Evolutionary conservation across 2,797 vertebrate genomes (phyloP), one percentile per base, ranked within the genome.

Genomic region (Gadopsis marmoratus): DNA sequence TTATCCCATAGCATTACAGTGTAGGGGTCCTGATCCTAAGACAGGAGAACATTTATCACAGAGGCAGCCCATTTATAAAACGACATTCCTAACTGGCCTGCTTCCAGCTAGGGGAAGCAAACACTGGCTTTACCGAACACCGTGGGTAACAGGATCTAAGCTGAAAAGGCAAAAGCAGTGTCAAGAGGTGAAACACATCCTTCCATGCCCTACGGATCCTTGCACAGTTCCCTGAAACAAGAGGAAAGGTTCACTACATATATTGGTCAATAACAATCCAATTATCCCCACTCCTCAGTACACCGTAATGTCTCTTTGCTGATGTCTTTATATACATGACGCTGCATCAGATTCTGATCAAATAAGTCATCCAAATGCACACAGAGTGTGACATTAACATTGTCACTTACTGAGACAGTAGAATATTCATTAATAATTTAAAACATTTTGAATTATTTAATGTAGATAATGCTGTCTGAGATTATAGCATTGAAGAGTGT

Each of bases 371-470:
- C 82, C 64, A 86, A 77, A 86, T 80, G 76, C 76, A 90, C 64
- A 65, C 58, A 79, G 78, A 67, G 71, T 55, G 71, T 92, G 92
- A 91, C 91, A 94, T 95, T 94, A 91, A 93, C 87, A 89, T 86
- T 90, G 86, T 89, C 87, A 93, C 91, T 93, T 92, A 89, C 77
- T 65, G 76, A 91, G 86, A 87, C 74, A 74, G 69, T 55, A 74
- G 76, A 86, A 86, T 83, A 90, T 90, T 85, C 84, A 92, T 94
- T 92, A 93, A 93, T 91, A 86, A 94, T 92, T 91, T 63, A 88
- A 85, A 86, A 78, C 55, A 51, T 71, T 71, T 68, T 95, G 81
- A 89, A 94, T 95, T 88, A 94, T 95, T 94, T 78, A 94, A 79
- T 69, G 76, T 33, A 54, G 71, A 78, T 21, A 74, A 86, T 82